Conservation (phyloP, 2,113 vertebrate species). For the Monopterus albus region DNA sequence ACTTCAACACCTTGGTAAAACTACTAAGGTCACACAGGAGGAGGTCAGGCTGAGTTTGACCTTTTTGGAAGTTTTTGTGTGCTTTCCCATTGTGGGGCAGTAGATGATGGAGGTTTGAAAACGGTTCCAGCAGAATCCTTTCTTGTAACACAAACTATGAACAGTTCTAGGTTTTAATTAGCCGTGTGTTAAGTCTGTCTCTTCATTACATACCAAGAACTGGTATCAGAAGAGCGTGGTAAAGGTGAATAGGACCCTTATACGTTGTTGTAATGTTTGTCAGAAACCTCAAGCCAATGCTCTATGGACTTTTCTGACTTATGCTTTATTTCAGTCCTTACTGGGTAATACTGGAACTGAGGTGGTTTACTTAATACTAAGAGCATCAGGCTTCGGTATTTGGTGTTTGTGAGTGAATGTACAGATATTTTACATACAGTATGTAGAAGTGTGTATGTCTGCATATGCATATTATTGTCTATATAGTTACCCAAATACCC, state of each 20-base stretch:
- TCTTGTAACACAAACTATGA: neutral
- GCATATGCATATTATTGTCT: neutral
- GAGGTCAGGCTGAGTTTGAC: constrained; percentile 24
- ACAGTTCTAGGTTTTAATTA: constrained; percentile 12
- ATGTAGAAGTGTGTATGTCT: neutral
- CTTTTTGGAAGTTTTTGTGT: constrained; percentile 30
- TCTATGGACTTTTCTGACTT: no score
- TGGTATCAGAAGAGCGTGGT: neutral
- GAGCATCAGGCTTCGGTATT: no score
- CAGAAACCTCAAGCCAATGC: neutral
- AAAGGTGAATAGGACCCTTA: neutral
- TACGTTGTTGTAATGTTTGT: no score
- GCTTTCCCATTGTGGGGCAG: neutral
- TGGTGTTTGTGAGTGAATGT: neutral
- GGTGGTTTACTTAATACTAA: no score
- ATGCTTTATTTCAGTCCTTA: no score
- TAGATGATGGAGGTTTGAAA: neutral
- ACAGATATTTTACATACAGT: neutral
- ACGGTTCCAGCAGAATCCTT: neutral
- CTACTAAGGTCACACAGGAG: constrained; percentile 51
- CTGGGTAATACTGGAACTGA: no score
- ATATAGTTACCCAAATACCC: neutral
- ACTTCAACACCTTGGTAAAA: constrained; percentile 51
- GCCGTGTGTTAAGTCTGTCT: neutral
- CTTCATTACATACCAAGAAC: neutral